Conservation (phyloP, 1,140 invertebrate species). For the Plutomurus gul region DNA sequence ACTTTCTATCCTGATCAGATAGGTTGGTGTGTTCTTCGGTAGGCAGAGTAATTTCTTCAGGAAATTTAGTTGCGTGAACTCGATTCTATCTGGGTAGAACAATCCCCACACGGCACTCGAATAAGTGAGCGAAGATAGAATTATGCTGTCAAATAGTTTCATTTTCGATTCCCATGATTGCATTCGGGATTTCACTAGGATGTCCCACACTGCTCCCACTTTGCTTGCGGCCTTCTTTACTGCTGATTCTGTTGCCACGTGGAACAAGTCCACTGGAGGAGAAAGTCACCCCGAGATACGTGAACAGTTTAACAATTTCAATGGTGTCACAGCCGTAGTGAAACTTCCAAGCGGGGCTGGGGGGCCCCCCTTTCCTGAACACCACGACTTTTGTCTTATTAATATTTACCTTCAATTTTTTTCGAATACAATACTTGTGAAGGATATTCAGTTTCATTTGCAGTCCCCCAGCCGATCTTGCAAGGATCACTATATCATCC, state of each 20-base stretch:
- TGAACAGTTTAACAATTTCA: not conserved
- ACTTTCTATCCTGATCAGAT: not conserved
- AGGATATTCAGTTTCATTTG: too few relatives aligned
- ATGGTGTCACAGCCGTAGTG: not conserved
- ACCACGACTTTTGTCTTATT: not conserved
- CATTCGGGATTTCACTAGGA: not conserved
- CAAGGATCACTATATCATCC: too few relatives aligned
- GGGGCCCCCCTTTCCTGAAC: not conserved
- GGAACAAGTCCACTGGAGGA: not conserved
- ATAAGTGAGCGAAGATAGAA: not conserved
- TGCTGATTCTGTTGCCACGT: not conserved
- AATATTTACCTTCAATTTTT: not conserved
- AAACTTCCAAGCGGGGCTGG: not conserved
- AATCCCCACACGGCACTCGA: not conserved
- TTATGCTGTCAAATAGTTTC: not conserved
- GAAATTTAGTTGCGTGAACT: not conserved
- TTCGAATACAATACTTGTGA: too few relatives aligned
- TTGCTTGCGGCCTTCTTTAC: not conserved
- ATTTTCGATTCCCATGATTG: not conserved
- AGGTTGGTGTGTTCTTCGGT: not conserved
- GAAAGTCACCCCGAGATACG: not conserved
- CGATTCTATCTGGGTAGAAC: not conserved
- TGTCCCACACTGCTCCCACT: not conserved
- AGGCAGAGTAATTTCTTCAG: not conserved
- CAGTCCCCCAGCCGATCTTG: too few relatives aligned